These are phyloP conservation scores for Micromys minutus DNA, from an alignment of 2,113 vertebrate genomes.

Conservation along the genomic window DNA sequence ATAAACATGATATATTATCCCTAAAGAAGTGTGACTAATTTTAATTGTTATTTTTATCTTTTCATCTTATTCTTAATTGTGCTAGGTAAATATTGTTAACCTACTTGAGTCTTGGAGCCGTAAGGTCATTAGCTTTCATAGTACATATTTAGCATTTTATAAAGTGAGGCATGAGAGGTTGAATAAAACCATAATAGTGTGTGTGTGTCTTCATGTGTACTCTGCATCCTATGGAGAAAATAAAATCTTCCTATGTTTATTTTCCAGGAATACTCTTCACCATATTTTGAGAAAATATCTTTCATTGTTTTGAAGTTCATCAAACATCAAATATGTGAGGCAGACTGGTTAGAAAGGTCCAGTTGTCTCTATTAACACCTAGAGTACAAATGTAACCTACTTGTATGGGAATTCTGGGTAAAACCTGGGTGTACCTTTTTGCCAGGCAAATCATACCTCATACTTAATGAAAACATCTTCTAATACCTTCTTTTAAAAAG, in stretches of 20 bases:
- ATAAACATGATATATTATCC: neutral
- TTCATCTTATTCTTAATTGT: neutral
- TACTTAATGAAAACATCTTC: neutral
- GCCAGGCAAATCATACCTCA: neutral
- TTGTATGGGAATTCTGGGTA: neutral
- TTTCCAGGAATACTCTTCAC: neutral
- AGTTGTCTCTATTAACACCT: neutral
- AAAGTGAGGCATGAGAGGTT: neutral
- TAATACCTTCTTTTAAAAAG: neutral
- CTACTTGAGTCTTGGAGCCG: neutral
- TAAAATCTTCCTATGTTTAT: neutral
- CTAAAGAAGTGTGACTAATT: neutral
- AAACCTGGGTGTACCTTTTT: neutral
- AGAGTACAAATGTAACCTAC: neutral
- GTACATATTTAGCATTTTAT: neutral
- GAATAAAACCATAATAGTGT: neutral
- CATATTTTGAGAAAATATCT: neutral
- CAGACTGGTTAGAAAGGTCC: too few species aligned
- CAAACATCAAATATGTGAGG: neutral
- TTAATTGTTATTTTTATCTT: slow-evolving; percentile 34
- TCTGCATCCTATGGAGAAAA: neutral
- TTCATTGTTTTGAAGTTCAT: neutral
- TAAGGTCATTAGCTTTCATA: neutral
- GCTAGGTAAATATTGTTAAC: neutral
- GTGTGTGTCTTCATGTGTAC: neutral